Evolutionary conservation across 2,888 invertebrate species (phyloP).

Genomic region (Melieria picta): DNA sequence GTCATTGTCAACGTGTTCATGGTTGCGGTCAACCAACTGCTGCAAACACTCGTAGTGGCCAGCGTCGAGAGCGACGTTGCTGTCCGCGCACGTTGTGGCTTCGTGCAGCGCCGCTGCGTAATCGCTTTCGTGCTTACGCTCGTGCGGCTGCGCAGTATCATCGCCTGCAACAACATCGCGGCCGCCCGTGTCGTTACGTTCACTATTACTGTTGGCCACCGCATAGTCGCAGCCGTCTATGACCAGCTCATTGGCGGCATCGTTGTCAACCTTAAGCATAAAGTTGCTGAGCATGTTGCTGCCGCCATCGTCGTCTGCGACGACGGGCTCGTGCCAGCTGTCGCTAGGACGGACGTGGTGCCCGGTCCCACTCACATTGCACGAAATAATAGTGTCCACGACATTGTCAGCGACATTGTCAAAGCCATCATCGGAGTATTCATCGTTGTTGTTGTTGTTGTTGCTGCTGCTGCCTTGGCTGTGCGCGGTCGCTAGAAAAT

Average conservation of each 20-base stretch:
- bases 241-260: slow-evolving; percentile 20
- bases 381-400: too few species aligned
- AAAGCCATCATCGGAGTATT: slow-evolving; percentile 35
- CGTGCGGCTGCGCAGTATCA: background rate
- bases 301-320: too few species aligned
- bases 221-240: slow-evolving; percentile 26
- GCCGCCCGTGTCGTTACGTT: background rate
- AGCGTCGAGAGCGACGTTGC: background rate
- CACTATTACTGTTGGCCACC: slow-evolving; percentile 11
- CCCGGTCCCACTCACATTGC: too few species aligned
- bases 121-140: background rate
- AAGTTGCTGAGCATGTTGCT: slow-evolving; percentile 29
- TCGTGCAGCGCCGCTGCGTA: background rate
- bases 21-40: too few species aligned
- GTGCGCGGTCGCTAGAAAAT: too few species aligned
- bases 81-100: background rate
- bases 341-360: too few species aligned
- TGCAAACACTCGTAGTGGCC: too few species aligned
- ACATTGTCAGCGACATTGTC: slow-evolving; percentile 11
- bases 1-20: background rate
- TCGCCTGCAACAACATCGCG: slow-evolving; percentile 1
- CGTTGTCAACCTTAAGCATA: slow-evolving; percentile 25
- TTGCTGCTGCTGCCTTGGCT: slow-evolving; percentile 38
- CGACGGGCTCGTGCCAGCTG: too few species aligned
- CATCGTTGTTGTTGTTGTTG: slow-evolving; percentile 20